These are phyloP conservation scores for Beaufortia kweichowensis DNA, from an alignment of 2,113 vertebrate genomes.

Conservation along the genomic window DNA sequence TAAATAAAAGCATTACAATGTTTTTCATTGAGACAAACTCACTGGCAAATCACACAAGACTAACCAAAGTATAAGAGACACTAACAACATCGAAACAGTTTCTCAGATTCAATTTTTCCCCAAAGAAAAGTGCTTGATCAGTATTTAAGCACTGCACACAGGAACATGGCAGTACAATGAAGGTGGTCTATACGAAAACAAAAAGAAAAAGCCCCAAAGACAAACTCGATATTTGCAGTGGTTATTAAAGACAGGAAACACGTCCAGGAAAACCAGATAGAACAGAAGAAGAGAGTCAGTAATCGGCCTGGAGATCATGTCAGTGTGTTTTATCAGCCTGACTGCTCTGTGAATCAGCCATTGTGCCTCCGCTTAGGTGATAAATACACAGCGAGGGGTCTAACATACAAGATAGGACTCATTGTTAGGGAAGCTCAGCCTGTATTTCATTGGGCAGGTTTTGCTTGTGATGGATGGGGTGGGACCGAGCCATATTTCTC, in stretches of 20 bases:
- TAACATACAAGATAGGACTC: conserved; percentile 73
- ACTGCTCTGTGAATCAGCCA: conserved; percentile 72
- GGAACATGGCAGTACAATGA: conserved; percentile 11
- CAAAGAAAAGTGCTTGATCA: not conserved
- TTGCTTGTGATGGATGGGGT: conserved; percentile 72
- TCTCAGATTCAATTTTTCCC: conserved; percentile 5
- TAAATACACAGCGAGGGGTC: conserved; percentile 74
- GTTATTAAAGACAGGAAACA: conserved; percentile 37
- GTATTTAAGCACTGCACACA: not conserved
- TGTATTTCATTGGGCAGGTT: conserved; percentile 69
- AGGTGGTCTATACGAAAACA: conserved; percentile 32
- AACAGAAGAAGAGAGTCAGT: conserved; percentile 44
- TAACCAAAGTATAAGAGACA: not conserved
- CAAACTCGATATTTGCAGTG: conserved; percentile 41
- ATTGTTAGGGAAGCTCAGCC: conserved; percentile 66
- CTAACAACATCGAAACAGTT: not conserved
- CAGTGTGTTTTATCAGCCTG: conserved; percentile 69
- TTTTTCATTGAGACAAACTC: conserved; percentile 18
- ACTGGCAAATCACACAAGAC: not conserved
- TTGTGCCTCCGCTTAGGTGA: conserved; percentile 69
- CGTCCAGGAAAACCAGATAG: conserved; percentile 13
- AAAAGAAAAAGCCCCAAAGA: conserved; percentile 44
- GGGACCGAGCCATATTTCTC: conserved; percentile 69
- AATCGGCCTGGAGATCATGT: conserved; percentile 64
- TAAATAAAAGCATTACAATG: not conserved